Conservation (phyloP, 2,113 vertebrate species). For the Phaethornis superciliosus region DNA sequence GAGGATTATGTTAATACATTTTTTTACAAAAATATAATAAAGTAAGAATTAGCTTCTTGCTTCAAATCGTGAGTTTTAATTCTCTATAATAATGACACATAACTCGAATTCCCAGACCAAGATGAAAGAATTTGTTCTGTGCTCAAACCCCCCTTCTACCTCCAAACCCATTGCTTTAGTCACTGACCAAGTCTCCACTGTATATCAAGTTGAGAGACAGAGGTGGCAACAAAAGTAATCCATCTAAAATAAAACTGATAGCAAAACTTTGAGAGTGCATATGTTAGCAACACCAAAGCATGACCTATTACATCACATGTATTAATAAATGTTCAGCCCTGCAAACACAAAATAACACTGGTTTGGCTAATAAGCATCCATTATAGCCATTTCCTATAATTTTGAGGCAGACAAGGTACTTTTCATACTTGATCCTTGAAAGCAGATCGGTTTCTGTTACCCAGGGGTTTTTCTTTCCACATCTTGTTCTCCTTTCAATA, state of each 20-base stretch:
- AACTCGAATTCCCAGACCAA: conserved; percentile 40
- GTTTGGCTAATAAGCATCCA: conserved; percentile 29
- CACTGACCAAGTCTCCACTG: not conserved
- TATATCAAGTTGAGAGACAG: conserved; percentile 38
- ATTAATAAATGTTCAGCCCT: conserved; percentile 9
- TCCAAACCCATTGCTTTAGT: not conserved
- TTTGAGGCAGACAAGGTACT: conserved; percentile 11
- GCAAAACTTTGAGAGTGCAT: conserved; percentile 22
- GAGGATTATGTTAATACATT: conserved; percentile 42
- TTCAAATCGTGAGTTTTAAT: conserved; percentile 60
- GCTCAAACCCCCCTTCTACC: not conserved
- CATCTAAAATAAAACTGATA: conserved; percentile 60
- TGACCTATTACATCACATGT: not conserved
- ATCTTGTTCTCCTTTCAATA: conserved; percentile 13
- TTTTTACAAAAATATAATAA: conserved; percentile 18
- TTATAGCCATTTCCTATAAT: conserved; percentile 1
- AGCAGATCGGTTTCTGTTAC: conserved; percentile 44
- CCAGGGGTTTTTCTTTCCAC: conserved; percentile 31
- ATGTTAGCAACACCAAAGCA: conserved; percentile 10
- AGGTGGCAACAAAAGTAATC: conserved; percentile 17
- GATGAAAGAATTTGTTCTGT: conserved; percentile 38
- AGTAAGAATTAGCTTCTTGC: conserved; percentile 16
- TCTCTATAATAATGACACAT: conserved; percentile 45
- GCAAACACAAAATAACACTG: conserved; percentile 46
- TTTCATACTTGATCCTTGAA: conserved; percentile 44